Conservation (phyloP, 2,113 vertebrate species). For the Nothoprocta perdicaria region DNA sequence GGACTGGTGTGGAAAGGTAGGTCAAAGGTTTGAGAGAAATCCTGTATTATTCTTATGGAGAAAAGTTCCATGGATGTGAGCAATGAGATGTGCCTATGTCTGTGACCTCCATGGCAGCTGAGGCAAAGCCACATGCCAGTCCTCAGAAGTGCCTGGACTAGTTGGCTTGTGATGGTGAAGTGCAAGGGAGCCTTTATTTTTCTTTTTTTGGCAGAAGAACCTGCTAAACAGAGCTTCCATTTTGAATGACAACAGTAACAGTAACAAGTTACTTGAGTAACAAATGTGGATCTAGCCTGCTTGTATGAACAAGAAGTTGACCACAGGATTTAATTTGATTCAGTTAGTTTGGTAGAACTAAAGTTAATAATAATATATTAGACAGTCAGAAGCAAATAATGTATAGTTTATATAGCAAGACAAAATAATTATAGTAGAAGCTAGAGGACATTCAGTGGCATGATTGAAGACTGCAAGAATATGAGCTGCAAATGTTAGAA, state of each 20-base stretch:
- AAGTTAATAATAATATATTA: background rate
- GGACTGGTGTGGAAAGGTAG: rapidly evolving
- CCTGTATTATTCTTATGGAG: background rate
- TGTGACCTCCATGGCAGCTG: background rate
- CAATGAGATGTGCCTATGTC: background rate
- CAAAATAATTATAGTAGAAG: background rate
- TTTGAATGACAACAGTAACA: background rate
- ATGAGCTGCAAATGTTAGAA: background rate
- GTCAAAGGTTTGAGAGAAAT: background rate
- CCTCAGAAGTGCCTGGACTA: background rate
- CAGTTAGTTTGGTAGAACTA: background rate
- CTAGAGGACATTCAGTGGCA: background rate
- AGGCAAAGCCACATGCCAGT: rapidly evolving
- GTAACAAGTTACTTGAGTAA: background rate
- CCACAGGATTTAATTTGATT: background rate
- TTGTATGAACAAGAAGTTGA: background rate
- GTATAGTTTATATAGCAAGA: background rate
- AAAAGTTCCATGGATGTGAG: background rate
- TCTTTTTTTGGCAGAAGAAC: background rate
- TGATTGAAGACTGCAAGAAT: background rate
- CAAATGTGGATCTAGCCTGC: background rate
- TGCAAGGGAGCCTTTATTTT: background rate
- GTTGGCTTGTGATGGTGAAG: background rate
- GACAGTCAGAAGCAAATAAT: background rate
- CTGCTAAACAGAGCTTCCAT: background rate